These are phyloP conservation scores for Zygothrica quintamaculata DNA, from an alignment of 2,888 invertebrate genomes.

Conservation along the genomic window DNA sequence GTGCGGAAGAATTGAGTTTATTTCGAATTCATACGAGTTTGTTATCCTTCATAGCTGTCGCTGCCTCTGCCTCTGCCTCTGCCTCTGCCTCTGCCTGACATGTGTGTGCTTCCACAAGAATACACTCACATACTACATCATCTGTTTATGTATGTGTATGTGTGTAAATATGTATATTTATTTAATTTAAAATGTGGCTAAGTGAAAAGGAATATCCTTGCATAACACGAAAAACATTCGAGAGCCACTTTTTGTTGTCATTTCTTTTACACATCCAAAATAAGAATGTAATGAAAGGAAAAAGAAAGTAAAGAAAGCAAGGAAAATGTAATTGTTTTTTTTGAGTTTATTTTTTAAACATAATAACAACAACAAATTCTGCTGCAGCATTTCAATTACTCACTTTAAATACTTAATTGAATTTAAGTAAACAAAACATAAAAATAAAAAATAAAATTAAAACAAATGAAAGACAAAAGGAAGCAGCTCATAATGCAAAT, in stretches of 20 bases:
- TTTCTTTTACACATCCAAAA: too few species aligned
- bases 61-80: too few species aligned
- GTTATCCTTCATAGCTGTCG: constrained; percentile 23
- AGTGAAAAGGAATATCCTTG: constrained; percentile 11
- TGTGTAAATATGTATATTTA: constrained; percentile 1
- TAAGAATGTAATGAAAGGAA: too few species aligned
- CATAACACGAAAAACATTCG: neutral
- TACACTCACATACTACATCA: constrained; percentile 5
- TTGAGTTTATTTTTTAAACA: too few species aligned
- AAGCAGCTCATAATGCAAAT: too few species aligned
- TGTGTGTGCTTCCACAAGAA: too few species aligned
- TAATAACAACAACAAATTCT: neutral
- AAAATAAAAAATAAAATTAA: too few species aligned
- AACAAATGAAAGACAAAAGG: too few species aligned
- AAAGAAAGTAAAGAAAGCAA: too few species aligned
- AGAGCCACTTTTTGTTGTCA: neutral
- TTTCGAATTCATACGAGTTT: constrained; percentile 54
- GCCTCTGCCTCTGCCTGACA: too few species aligned
- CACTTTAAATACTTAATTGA: neutral
- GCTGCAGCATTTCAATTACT: neutral
- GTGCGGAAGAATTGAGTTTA: constrained; percentile 55
- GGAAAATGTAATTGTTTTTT: too few species aligned
- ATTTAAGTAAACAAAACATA: too few species aligned
- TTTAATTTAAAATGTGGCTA: constrained; percentile 11
- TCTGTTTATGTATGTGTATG: neutral